Evolutionary conservation across 2,113 vertebrate species (phyloP).

Genomic region (Nanorana parkeri): DNA sequence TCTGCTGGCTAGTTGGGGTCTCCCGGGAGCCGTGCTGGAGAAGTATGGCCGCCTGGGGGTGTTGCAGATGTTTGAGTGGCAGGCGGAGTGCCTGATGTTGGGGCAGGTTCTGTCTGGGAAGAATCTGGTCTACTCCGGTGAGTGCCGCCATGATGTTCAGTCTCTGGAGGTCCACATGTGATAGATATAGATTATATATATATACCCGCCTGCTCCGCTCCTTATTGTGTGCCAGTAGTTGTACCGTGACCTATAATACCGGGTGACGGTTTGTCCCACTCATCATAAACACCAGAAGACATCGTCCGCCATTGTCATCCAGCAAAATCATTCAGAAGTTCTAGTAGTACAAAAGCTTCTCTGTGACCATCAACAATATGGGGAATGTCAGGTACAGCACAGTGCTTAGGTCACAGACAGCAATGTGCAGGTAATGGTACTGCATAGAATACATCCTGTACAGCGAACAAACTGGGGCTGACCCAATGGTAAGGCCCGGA

Average conservation of each 20-base stretch:
- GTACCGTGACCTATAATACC: too few relatives aligned
- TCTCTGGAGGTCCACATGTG: background rate
- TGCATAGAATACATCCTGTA: too few relatives aligned
- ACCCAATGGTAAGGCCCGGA: too few relatives aligned
- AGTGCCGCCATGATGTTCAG: slow-evolving; percentile 8
- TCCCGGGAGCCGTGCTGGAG: slow-evolving; percentile 85
- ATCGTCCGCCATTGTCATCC: too few relatives aligned
- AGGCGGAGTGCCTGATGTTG: slow-evolving; percentile 91
- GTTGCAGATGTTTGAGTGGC: slow-evolving; percentile 94
- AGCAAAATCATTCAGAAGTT: too few relatives aligned
- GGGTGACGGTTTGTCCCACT: too few relatives aligned
- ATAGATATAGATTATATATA: too few relatives aligned
- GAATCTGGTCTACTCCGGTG: slow-evolving; percentile 96
- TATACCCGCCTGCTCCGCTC: background rate
- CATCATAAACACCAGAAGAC: too few relatives aligned
- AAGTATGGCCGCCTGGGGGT: slow-evolving; percentile 87
- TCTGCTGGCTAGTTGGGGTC: slow-evolving; percentile 90
- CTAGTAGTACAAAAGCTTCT: too few relatives aligned
- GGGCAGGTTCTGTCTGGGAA: slow-evolving; percentile 88
- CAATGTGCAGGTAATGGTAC: background rate
- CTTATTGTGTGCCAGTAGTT: background rate
- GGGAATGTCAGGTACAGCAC: too few relatives aligned
- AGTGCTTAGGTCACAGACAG: background rate
- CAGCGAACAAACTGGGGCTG: too few relatives aligned
- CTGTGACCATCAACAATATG: too few relatives aligned